Evolutionary conservation across 1,140 invertebrate genomes (phyloP), one percentile per base, ranked within the genome.

Genomic region (Gyrodactylus bullatarudis): DNA sequence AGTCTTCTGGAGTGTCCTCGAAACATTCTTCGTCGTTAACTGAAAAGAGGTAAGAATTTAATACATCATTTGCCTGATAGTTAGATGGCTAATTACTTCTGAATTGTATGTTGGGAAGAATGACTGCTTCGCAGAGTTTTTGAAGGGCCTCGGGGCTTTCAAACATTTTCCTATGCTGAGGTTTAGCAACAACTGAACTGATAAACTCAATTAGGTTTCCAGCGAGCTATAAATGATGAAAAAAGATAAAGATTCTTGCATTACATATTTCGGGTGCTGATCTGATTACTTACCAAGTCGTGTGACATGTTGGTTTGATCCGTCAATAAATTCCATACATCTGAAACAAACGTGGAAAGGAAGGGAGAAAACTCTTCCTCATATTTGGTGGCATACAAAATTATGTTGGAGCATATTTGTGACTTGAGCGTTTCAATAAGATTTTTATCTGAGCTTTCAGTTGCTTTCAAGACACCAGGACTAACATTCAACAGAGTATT

Each of bases 1-100:
- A 98, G 82, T 98, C 93, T 79, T 97, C 93, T 0, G 92, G 89
- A 81, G 95, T 96, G 78, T 96, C 91, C 81, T 94, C 89, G 82
- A 96, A 97, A 27, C 93, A 79, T 82, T 97, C 93, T 80, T 89
- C 87, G 82, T 98, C 94, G 0, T 88, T n/a, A n/a, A n/a, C n/a
- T n/a, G n/a, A n/a, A n/a, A n/a, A n/a, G n/a, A n/a, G n/a, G n/a
- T n/a, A n/a, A n/a, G n/a, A n/a, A n/a, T n/a, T n/a, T n/a, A n/a
- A n/a, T n/a, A n/a, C n/a, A n/a, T n/a, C n/a, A n/a, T n/a, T n/a
- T n/a, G n/a, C n/a, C n/a, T n/a, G n/a, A n/a, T n/a, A n/a, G n/a
- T n/a, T n/a, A n/a, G n/a, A n/a, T n/a, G n/a, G n/a, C n/a, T n/a
- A n/a, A n/a, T n/a, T 87, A 73, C 87, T 84, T 85, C 92, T 84